Evolutionary conservation across 2,888 invertebrate species (phyloP).

Genomic region (Bellardia pandia): DNA sequence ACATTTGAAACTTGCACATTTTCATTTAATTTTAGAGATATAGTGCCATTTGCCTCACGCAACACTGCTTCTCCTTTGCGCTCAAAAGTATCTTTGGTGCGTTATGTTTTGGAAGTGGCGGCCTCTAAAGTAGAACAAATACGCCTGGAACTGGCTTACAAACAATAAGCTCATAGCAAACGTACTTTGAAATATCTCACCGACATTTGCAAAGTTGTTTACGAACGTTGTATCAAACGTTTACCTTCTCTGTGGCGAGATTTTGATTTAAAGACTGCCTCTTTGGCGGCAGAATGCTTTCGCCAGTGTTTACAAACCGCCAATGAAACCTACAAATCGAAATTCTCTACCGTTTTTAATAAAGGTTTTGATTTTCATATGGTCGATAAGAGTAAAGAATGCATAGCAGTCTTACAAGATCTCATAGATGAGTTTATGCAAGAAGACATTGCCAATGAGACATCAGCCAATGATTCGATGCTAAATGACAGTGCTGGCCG

Average conservation of each 20-base stretch:
- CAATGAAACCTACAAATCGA: constrained; percentile 79
- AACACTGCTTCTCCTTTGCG: constrained; percentile 84
- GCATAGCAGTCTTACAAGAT: constrained; percentile 79
- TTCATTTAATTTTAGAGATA: constrained; percentile 80
- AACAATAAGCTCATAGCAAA: constrained; percentile 81
- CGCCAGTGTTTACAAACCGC: constrained; percentile 82
- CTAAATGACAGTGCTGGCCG: constrained; percentile 63
- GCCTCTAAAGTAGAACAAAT: constrained; percentile 77
- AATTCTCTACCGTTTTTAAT: constrained; percentile 79
- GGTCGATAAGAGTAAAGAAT: constrained; percentile 76
- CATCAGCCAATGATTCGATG: constrained; percentile 51
- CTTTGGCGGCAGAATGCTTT: constrained; percentile 86
- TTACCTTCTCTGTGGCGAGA: constrained; percentile 84
- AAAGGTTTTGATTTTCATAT: constrained; percentile 78
- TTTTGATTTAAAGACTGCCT: constrained; percentile 85
- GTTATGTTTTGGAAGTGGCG: constrained; percentile 85
- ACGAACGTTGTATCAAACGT: constrained; percentile 84
- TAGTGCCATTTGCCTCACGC: constrained; percentile 85
- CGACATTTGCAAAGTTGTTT: constrained; percentile 81
- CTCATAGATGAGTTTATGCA: constrained; percentile 79
- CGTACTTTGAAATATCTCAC: constrained; percentile 80
- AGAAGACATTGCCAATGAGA: constrained; percentile 69
- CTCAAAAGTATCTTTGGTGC: constrained; percentile 85
- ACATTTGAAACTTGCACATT: background rate
- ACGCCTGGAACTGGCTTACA: constrained; percentile 80